Conservation (phyloP, 2,797 vertebrate species). For the Microcaecilia unicolor region DNA sequence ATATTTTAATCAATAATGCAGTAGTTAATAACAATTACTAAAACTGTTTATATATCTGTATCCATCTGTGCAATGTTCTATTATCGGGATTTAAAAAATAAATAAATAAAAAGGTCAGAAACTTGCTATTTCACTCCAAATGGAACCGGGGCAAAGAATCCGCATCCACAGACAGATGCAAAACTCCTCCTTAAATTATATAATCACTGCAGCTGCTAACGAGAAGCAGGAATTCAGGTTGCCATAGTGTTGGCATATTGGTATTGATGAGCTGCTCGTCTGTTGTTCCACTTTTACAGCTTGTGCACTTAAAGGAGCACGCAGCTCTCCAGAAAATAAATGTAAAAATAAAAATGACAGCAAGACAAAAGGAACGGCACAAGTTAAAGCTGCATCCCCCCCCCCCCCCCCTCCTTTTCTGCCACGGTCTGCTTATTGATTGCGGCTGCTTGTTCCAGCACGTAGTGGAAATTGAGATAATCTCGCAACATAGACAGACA, state of each 20-base stretch:
- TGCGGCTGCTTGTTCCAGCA: neutral
- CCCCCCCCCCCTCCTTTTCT: too few relatives aligned
- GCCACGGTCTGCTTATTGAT: too few relatives aligned
- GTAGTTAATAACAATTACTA: too few relatives aligned
- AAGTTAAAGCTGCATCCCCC: neutral
- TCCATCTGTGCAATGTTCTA: too few relatives aligned
- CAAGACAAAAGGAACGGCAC: neutral
- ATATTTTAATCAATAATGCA: too few relatives aligned
- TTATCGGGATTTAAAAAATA: too few relatives aligned
- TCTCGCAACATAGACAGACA: neutral
- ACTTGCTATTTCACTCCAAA: too few relatives aligned
- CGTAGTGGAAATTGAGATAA: neutral
- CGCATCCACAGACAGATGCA: conserved; percentile 36
- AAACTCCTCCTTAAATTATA: conserved; percentile 55
- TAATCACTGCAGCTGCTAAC: conserved; percentile 63
- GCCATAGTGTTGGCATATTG: conserved; percentile 52
- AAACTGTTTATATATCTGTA: too few relatives aligned
- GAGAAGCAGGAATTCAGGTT: conserved; percentile 48
- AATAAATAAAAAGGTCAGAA: too few relatives aligned
- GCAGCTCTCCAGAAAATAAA: too few relatives aligned
- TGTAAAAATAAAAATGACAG: too few relatives aligned
- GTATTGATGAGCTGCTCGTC: conserved; percentile 40
- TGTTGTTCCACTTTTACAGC: conserved; percentile 27
- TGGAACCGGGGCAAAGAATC: conserved; percentile 23
- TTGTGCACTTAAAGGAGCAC: conserved; percentile 15